These are phyloP conservation scores for Nannobrachium achirus DNA, from an alignment of 2,113 vertebrate genomes.

Conservation along the genomic window DNA sequence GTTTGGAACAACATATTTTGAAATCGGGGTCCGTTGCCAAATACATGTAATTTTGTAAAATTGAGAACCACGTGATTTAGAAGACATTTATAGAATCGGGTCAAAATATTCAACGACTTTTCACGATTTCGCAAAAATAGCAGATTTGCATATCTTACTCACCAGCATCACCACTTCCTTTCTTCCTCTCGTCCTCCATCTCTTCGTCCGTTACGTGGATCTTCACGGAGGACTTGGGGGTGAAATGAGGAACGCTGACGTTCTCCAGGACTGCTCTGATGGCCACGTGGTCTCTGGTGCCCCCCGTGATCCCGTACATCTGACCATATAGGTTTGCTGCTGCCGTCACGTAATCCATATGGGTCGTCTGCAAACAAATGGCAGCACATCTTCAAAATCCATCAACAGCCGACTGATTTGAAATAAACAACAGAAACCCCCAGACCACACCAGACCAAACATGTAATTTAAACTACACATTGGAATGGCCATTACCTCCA, in stretches of 20 bases:
- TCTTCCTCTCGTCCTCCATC: conserved; percentile 48
- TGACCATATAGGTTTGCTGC: conserved; percentile 86
- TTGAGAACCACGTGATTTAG: too few species aligned
- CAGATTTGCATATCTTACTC: conserved; percentile 13
- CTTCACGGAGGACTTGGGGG: conserved; percentile 60
- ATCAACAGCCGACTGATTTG: too few species aligned
- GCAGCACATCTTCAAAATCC: neutral
- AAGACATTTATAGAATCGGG: too few species aligned
- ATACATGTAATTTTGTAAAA: too few species aligned
- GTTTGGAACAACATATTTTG: too few species aligned
- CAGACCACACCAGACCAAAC: neutral
- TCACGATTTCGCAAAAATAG: too few species aligned
- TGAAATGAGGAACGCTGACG: conserved; percentile 62
- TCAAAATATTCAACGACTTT: too few species aligned
- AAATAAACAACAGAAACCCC: neutral
- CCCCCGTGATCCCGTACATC: conserved; percentile 74
- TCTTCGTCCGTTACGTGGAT: conserved; percentile 73
- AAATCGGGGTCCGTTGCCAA: too few species aligned
- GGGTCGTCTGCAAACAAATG: conserved; percentile 73
- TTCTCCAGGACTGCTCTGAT: conserved; percentile 59
- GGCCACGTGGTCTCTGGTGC: conserved; percentile 40
- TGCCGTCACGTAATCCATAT: conserved; percentile 84
- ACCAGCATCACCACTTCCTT: conserved; percentile 57
- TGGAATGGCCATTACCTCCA: conserved; percentile 7
- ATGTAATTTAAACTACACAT: neutral